These are phyloP conservation scores for Psilopogon haemacephalus DNA, from an alignment of 2,113 vertebrate species.

Conservation along the genomic window DNA sequence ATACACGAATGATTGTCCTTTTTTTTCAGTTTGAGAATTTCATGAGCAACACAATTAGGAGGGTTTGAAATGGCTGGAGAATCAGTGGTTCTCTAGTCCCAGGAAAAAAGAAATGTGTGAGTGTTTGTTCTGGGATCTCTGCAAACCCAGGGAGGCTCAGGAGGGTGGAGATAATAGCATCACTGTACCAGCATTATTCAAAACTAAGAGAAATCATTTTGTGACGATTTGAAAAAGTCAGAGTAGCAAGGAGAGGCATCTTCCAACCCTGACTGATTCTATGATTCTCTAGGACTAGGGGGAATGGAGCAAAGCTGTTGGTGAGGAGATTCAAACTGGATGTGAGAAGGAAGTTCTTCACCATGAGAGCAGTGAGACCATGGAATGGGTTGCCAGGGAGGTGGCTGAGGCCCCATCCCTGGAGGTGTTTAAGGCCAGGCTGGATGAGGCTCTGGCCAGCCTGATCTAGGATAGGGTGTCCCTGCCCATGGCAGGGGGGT, in stretches of 20 bases:
- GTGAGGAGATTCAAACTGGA: no score
- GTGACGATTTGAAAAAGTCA: neutral
- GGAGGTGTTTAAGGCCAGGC: no score
- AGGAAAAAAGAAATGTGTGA: neutral
- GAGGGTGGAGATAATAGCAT: neutral
- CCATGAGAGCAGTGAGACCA: no score
- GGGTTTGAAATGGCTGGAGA: neutral
- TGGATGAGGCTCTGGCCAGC: no score
- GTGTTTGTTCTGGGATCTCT: neutral
- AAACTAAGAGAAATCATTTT: neutral
- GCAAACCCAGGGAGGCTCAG: neutral
- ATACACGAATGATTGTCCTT: neutral
- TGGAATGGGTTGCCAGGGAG: no score
- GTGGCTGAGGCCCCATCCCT: no score
- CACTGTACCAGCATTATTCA: neutral
- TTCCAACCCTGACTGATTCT: no score
- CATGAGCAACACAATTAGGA: neutral
- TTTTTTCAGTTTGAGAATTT: neutral
- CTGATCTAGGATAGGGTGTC: no score
- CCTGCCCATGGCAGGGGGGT: no score
- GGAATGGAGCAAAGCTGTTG: no score
- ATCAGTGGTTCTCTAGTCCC: neutral
- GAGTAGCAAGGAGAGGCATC: rapidly evolving
- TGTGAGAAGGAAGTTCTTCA: no score
- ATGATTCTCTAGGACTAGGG: no score